phyloP scores from a whole-genome alignment of 2,797 vertebrate species.

The Cercopithecus mitis region DNA sequence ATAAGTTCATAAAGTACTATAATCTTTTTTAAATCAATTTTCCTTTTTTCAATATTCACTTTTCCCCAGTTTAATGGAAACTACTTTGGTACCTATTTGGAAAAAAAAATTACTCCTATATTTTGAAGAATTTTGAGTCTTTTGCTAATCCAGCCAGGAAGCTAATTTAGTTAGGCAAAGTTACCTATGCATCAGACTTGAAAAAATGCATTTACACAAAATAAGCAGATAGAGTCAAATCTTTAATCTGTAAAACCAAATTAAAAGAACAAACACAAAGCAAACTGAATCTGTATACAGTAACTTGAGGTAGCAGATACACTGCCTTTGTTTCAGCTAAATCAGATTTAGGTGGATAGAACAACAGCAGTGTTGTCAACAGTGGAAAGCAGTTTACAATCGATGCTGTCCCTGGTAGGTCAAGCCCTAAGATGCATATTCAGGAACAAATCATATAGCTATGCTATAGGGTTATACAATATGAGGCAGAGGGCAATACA shows the following conservation, averaged over 20 bases:
- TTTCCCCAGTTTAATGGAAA: neutral
- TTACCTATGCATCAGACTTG: neutral
- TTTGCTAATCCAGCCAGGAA: conserved; percentile 14
- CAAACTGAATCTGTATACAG: neutral
- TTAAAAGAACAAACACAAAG: conserved; percentile 14
- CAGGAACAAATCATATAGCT: neutral
- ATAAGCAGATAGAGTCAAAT: conserved; percentile 8
- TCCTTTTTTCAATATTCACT: conserved; percentile 19
- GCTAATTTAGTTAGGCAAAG: neutral
- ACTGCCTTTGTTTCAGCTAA: neutral
- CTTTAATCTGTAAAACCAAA: conserved; percentile 31
- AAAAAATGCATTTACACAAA: conserved; percentile 28
- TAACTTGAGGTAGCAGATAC: neutral
- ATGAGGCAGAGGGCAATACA: neutral
- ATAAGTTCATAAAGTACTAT: neutral
- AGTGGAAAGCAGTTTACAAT: neutral
- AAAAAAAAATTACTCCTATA: neutral
- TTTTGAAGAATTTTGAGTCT: conserved; percentile 3
- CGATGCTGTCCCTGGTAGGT: neutral
- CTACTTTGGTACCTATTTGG: neutral
- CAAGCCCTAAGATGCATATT: neutral
- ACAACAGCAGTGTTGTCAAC: neutral
- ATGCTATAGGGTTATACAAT: neutral
- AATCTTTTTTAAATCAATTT: conserved; percentile 34
- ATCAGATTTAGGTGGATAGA: neutral